Percentiles rank a stretch among this genome's conserved stretches.
These are phyloP conservation scores for Rallus crepitans DNA, from an alignment of 2,797 vertebrate genomes.

Conservation along the genomic window DNA sequence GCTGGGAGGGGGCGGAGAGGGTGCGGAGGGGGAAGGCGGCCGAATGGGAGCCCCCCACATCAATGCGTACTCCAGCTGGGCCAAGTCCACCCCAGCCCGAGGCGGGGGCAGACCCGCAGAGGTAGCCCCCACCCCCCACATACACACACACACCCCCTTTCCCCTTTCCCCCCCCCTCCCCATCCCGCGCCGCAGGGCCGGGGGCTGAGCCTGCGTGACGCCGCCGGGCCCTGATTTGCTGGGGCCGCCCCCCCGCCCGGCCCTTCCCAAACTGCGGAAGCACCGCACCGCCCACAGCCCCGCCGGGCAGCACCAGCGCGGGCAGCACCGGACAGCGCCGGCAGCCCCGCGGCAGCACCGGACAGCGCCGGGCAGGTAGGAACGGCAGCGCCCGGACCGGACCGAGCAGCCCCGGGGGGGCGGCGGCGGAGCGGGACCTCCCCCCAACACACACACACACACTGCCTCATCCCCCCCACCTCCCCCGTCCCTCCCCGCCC, in stretches of 20 bases:
- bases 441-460: too few relatives aligned
- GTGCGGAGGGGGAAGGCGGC: too few relatives aligned
- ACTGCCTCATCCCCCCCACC: too few relatives aligned
- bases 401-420: background rate
- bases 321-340: background rate
- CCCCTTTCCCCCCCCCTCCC: too few relatives aligned
- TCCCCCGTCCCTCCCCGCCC: too few relatives aligned
- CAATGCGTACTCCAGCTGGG: rapidly evolving
- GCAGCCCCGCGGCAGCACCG: background rate
- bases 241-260: conserved; percentile 11
- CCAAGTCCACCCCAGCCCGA: background rate
- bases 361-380: conserved; percentile 20
- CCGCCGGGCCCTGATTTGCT: conserved; percentile 32
- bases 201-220: conserved; percentile 50
- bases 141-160: too few relatives aligned
- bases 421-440: too few relatives aligned
- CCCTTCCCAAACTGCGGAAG: conserved; percentile 60
- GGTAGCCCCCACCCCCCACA: background rate
- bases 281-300: conserved; percentile 13
- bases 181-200: conserved; percentile 27
- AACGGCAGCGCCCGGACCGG: background rate
- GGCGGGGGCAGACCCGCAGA: background rate
- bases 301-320: background rate
- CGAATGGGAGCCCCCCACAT: background rate
- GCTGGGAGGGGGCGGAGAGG: background rate